These are phyloP conservation scores for Tethya wilhelma DNA, from an alignment of 37 sponge, comb jelly and placozoan genomes.

Conservation along the genomic window DNA sequence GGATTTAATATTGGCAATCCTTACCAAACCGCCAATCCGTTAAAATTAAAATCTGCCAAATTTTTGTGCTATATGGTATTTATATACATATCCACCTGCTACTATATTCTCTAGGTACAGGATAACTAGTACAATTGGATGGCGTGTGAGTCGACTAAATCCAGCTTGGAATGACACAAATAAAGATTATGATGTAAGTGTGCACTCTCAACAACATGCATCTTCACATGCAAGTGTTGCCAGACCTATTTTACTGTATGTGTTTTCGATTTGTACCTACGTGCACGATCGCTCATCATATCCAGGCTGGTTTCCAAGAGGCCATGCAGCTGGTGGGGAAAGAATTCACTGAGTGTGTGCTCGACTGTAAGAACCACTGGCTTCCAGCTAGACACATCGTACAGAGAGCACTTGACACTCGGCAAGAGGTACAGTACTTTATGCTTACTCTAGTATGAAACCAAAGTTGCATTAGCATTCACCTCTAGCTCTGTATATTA, in stretches of 20 bases:
- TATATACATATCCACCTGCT: neutral
- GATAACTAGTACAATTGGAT: slow-evolving; percentile 63
- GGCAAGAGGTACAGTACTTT: slow-evolving; percentile 42
- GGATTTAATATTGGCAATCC: too few relatives aligned
- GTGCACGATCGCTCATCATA: too few relatives aligned
- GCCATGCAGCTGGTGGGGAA: slow-evolving; percentile 86
- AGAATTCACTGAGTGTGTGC: slow-evolving; percentile 66
- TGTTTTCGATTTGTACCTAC: too few relatives aligned
- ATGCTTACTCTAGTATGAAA: neutral
- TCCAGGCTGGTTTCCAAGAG: slow-evolving; percentile 66
- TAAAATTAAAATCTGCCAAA: neutral
- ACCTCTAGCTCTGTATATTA: too few relatives aligned
- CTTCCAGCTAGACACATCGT: slow-evolving; percentile 84
- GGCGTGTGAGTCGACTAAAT: slow-evolving; percentile 72
- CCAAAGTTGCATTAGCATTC: neutral
- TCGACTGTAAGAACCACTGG: slow-evolving; percentile 46
- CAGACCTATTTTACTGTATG: neutral
- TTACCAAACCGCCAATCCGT: neutral
- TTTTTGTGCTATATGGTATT: too few relatives aligned
- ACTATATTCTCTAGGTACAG: slow-evolving; percentile 29
- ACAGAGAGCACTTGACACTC: slow-evolving; percentile 47
- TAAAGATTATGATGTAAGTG: slow-evolving; percentile 54
- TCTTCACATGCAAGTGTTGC: neutral
- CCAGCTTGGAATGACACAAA: slow-evolving; percentile 79
- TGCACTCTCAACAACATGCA: neutral